Percentiles rank a stretch among this genome's conserved stretches.
These are phyloP conservation scores for Enteromius mattozi DNA, from an alignment of 2,797 vertebrate species.

Conservation along the genomic window DNA sequence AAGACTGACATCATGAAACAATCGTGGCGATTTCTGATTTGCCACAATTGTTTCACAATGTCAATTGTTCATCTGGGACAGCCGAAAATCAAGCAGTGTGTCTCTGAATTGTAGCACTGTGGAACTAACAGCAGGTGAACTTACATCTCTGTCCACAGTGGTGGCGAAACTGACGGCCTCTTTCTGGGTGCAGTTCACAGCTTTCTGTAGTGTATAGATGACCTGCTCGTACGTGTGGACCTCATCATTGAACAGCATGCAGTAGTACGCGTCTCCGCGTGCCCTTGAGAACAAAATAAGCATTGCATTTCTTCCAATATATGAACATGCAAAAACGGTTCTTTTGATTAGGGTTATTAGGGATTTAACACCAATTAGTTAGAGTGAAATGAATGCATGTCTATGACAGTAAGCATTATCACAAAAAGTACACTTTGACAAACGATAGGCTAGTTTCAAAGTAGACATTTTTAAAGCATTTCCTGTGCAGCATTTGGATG, in stretches of 20 bases:
- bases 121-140: constrained; percentile 61
- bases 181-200: constrained; percentile 95
- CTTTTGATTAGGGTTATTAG: not conserved
- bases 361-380: not conserved
- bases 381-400: no score
- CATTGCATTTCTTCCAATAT: not conserved
- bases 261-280: constrained; percentile 89
- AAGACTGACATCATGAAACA: no score
- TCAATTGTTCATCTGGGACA: no score
- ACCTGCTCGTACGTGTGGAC: constrained; percentile 99
- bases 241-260: constrained; percentile 98
- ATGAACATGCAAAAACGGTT: not conserved
- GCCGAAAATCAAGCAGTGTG: no score
- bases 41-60: no score
- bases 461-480: no score
- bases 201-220: constrained; percentile 97
- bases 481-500: no score
- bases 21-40: no score
- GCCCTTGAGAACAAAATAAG: constrained; percentile 73
- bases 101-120: not conserved
- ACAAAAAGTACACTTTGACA: no score
- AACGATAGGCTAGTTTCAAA: no score
- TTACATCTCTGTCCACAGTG: constrained; percentile 95
- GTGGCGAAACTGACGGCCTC: constrained; percentile 96
- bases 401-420: no score